Evolutionary conservation across 2,797 vertebrate genomes (phyloP).

Genomic region (Phylloscopus collybita): DNA sequence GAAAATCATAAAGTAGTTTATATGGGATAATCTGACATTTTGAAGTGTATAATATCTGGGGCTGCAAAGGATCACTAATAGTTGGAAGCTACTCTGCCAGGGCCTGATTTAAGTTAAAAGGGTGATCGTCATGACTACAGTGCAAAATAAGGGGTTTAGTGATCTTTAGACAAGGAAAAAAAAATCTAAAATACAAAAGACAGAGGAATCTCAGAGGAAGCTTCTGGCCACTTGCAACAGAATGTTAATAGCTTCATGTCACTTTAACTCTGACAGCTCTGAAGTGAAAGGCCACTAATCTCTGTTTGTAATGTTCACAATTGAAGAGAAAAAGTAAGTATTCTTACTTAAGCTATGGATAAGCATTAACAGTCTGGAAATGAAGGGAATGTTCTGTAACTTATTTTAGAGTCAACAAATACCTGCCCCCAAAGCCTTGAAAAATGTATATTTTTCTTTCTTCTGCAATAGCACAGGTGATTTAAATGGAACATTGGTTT

Average conservation of each 20-base stretch:
- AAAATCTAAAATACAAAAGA: not conserved
- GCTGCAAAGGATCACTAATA: not conserved
- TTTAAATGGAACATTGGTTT: conserved; percentile 48
- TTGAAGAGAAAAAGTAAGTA: conserved; percentile 76
- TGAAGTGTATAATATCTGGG: not conserved
- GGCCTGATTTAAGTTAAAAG: conserved; percentile 64
- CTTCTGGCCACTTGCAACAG: conserved; percentile 82
- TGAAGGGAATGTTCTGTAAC: conserved; percentile 72
- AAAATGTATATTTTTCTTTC: conserved; percentile 11
- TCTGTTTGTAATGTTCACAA: conserved; percentile 84
- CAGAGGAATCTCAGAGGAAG: conserved; percentile 66
- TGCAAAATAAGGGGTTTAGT: conserved; percentile 55
- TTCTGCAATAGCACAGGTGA: conserved; percentile 15
- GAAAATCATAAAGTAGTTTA: not conserved
- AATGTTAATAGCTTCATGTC: conserved; percentile 88
- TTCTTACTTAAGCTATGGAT: conserved; percentile 81
- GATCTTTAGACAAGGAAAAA: conserved; percentile 72
- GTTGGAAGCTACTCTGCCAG: not conserved
- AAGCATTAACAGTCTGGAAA: conserved; percentile 79
- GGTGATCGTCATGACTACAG: conserved; percentile 71
- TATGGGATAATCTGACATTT: not conserved
- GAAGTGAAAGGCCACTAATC: conserved; percentile 85
- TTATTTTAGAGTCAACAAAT: conserved; percentile 65
- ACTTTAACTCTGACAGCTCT: conserved; percentile 84
- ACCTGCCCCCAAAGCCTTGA: not conserved